A percentile compares a stretch with the other conserved stretches of the same genome.
phyloP scores from a whole-genome alignment of 2,888 invertebrate genomes.

The Conistra vaccinii region DNA sequence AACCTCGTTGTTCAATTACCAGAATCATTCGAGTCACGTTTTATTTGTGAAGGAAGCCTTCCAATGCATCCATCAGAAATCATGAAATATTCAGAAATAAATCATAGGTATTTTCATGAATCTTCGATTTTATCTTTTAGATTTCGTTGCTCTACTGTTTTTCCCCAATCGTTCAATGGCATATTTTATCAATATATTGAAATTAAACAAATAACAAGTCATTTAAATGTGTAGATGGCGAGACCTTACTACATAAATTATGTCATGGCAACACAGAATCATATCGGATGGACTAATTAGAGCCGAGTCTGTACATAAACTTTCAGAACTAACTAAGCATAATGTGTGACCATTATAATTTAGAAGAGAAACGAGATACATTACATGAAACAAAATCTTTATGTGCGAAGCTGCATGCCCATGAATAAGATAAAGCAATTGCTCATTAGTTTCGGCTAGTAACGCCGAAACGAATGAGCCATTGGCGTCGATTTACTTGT shows the following conservation, averaged over 20 bases:
- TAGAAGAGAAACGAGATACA: conserved; percentile 7
- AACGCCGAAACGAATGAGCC: neutral
- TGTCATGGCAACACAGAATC: conserved; percentile 11
- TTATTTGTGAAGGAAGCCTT: conserved; percentile 68
- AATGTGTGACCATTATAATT: conserved; percentile 17
- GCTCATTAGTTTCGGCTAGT: no score
- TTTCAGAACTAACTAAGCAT: conserved; percentile 18
- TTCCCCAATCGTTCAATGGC: neutral
- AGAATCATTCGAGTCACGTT: conserved; percentile 73
- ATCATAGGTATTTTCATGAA: conserved; percentile 17
- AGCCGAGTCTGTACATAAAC: neutral
- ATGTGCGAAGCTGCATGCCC: neutral
- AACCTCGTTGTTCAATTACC: conserved; percentile 60
- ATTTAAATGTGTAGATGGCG: neutral
- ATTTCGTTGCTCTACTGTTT: neutral
- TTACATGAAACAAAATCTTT: neutral
- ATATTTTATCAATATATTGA: neutral
- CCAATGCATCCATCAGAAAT: conserved; percentile 49
- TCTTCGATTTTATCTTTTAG: conserved; percentile 1
- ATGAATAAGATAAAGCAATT: neutral
- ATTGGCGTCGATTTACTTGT: neutral
- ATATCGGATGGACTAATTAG: conserved; percentile 44
- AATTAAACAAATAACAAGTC: neutral
- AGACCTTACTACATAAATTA: neutral
- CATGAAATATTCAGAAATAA: conserved; percentile 29